Evolutionary conservation across 2,888 invertebrate species (phyloP), one percentile per base, ranked within the genome.

Genomic region (Coelopa pilipes): DNA sequence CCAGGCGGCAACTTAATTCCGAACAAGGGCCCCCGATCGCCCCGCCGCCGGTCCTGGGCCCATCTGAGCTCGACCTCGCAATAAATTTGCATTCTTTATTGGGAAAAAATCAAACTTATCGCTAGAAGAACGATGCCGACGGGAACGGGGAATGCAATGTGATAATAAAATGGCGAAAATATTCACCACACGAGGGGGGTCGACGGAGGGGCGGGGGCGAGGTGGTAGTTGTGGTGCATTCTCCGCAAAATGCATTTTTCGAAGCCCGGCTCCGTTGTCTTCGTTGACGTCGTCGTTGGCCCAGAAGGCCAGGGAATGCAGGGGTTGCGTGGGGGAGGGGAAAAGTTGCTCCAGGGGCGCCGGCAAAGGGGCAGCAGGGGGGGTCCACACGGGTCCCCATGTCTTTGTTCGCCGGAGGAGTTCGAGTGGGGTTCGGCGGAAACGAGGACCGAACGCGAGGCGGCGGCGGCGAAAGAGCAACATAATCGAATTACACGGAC

Each of bases 71-170:
- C 65, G 46, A 19, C 47, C 45, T n/a, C n/a, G 47, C 65, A 19
- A 15, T 65, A 65, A 65, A 65, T 65, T 46, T 65, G 65, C 65
- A 65, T 65, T n/a, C 19, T 45, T 65, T 65, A 65, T 65, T 47
- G 17, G 60, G 19, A 45, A 65, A 65, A 65, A 65, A 65, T 17
- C 1, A 46, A 65, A 34, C 13, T 62, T 15, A 47, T 47, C 47
- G 46, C 47, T 46, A 63, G n/a, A 63, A 65, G n/a, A 65, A 65
- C 65, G 46, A 65, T 15, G 9, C 45, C 10, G 46, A 12, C 45
- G 46, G 46, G 15, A 7, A 17, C 13, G 12, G 12, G 46, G 46
- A 45, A 47, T 65, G 12, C 12, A n/a, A 46, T 17, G 46, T n/a
- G 17, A 45, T 46, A 65, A 65, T 46, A 65, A 59, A 34, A 34